phyloP scores from a whole-genome alignment of 2,888 invertebrate species.

The Drosophila setosimentum region DNA sequence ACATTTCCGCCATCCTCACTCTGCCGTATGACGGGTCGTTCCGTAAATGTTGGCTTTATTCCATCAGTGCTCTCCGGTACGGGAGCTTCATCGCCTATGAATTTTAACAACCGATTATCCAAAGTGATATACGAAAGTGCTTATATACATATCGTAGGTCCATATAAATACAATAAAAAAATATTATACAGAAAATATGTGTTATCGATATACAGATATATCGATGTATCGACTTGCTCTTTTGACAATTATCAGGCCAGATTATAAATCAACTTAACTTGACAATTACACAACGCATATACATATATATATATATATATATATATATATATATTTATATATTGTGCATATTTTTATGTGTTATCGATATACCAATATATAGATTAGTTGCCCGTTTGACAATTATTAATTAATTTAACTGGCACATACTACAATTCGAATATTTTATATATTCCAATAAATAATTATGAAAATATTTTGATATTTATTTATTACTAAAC shows the following conservation, averaged over 20 bases:
- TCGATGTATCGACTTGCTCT: neutral
- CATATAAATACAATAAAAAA: neutral
- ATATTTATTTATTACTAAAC: neutral
- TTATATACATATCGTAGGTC: neutral
- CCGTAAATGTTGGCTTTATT: slow-evolving; percentile 98
- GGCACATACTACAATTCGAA: neutral
- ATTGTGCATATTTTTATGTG: neutral
- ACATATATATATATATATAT: neutral
- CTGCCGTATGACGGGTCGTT: slow-evolving; percentile 98
- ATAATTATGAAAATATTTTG: neutral
- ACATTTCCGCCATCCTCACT: slow-evolving; percentile 98
- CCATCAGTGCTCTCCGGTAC: slow-evolving; percentile 92
- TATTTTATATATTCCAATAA: neutral
- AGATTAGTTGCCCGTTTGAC: neutral
- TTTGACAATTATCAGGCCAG: neutral
- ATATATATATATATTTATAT: neutral
- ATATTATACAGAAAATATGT: neutral
- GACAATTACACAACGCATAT: neutral
- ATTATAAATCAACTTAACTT: neutral
- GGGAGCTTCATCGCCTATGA: slow-evolving; percentile 96
- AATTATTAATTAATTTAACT: neutral
- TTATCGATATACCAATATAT: neutral
- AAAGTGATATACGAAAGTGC: slow-evolving; percentile 64
- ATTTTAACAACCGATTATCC: slow-evolving; percentile 65
- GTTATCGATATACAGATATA: neutral